Percentiles rank a stretch among this genome's conserved stretches.
phyloP scores from a whole-genome alignment of 2,113 vertebrate species.

The Fregata magnificens region DNA sequence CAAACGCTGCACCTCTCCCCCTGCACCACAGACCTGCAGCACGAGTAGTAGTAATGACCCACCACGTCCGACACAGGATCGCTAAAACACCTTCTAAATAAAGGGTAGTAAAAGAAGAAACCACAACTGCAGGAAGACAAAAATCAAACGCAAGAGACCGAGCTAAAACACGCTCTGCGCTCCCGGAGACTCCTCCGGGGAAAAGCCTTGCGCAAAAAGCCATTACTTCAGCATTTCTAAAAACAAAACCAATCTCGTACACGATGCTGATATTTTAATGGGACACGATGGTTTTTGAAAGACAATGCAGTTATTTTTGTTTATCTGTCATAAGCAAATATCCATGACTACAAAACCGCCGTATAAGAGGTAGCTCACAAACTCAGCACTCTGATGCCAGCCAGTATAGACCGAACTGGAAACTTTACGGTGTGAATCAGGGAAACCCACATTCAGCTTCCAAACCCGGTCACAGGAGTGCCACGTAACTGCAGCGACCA shows the following conservation, averaged over 20 bases:
- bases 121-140: neutral
- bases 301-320: neutral
- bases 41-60: no score
- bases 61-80: neutral
- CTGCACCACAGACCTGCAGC: neutral
- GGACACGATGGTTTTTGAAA: neutral
- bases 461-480: neutral
- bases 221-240: constrained; percentile 24
- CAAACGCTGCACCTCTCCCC: neutral
- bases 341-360: fast-evolving
- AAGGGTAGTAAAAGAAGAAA: neutral
- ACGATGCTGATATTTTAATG: neutral
- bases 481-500: neutral
- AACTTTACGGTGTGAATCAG: neutral
- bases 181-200: neutral
- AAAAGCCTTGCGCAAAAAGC: neutral
- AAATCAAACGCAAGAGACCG: neutral
- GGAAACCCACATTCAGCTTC: neutral
- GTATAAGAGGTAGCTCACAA: neutral
- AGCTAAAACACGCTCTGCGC: neutral
- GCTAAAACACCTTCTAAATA: neutral
- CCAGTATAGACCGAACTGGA: neutral
- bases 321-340: neutral
- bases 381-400: neutral
- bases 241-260: neutral